A percentile compares a stretch with the other conserved stretches of the same genome.
These are phyloP conservation scores for Polylopha cassiicola DNA, from an alignment of 2,888 invertebrate species.

Conservation along the genomic window DNA sequence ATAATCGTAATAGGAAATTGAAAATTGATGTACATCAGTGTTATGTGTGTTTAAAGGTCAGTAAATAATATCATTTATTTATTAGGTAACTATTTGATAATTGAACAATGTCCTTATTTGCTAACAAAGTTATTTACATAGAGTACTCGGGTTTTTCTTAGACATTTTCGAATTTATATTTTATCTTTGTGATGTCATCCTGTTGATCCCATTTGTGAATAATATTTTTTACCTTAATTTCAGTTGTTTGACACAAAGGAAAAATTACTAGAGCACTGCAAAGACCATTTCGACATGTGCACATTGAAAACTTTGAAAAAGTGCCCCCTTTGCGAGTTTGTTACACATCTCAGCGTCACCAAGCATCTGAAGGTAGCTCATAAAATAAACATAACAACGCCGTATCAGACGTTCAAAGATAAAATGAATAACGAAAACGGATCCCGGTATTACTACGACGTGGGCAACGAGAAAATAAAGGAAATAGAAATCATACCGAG, in stretches of 20 bases:
- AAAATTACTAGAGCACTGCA: constrained; percentile 48
- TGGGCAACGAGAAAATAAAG: constrained; percentile 30
- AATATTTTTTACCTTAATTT: constrained; percentile 24
- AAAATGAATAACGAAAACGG: constrained; percentile 31
- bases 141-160: too few relatives aligned
- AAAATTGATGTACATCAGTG: constrained; percentile 54
- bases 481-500: constrained; percentile 57
- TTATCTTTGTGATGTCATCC: background rate
- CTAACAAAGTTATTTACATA: too few relatives aligned
- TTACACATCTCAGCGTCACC: constrained; percentile 35
- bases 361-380: constrained; percentile 42
- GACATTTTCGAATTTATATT: background rate
- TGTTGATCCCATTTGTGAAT: background rate
- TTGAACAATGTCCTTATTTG: too few relatives aligned
- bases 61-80: constrained; percentile 17
- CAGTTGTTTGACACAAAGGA: constrained; percentile 56
- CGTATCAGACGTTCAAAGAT: constrained; percentile 36
- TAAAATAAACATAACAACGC: constrained; percentile 34
- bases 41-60: constrained; percentile 60
- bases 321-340: constrained; percentile 54
- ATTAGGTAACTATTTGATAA: background rate
- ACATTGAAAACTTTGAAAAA: constrained; percentile 47
- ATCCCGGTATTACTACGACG: constrained; percentile 44
- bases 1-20: constrained; percentile 27
- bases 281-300: constrained; percentile 54